Percentiles rank a stretch among this genome's conserved stretches.
Evolutionary conservation across 1,140 invertebrate genomes (phyloP).

Genomic region (Zaprionus capensis): DNA sequence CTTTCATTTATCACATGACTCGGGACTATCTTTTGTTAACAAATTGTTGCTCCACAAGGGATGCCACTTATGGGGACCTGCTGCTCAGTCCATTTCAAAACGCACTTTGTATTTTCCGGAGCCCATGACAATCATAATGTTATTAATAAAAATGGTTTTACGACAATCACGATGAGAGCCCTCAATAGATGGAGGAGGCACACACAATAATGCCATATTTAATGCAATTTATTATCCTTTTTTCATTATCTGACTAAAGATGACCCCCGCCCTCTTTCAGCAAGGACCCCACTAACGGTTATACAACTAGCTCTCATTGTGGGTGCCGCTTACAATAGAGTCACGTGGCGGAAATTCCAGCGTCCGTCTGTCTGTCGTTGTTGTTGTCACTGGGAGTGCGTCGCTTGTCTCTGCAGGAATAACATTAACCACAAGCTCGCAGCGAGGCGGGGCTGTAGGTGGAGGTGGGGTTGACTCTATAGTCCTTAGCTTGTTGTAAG

Average conservation of each 20-base stretch:
- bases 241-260: conserved; percentile 75
- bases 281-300: neutral
- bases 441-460: conserved; percentile 25
- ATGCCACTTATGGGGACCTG: neutral
- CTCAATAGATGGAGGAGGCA: conserved; percentile 6
- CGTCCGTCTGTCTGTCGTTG: conserved; percentile 56
- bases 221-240: conserved; percentile 84
- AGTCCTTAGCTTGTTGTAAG: conserved; percentile 44
- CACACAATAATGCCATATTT: conserved; percentile 78
- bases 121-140: conserved; percentile 68
- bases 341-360: conserved; percentile 82
- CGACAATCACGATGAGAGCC: conserved; percentile 73
- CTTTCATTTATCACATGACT: neutral
- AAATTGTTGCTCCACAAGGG: neutral
- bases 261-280: conserved; percentile 15
- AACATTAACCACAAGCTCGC: conserved; percentile 62
- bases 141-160: conserved; percentile 78
- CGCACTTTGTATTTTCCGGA: conserved; percentile 2
- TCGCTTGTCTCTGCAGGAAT: conserved; percentile 50
- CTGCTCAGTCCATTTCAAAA: neutral
- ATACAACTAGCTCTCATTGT: conserved; percentile 54
- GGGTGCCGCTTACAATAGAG: conserved; percentile 55
- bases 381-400: conserved; percentile 29
- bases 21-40: neutral
- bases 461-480: neutral